Evolutionary conservation across 2,888 invertebrate genomes (phyloP).

Genomic region (Acanthoscelides obtectus): DNA sequence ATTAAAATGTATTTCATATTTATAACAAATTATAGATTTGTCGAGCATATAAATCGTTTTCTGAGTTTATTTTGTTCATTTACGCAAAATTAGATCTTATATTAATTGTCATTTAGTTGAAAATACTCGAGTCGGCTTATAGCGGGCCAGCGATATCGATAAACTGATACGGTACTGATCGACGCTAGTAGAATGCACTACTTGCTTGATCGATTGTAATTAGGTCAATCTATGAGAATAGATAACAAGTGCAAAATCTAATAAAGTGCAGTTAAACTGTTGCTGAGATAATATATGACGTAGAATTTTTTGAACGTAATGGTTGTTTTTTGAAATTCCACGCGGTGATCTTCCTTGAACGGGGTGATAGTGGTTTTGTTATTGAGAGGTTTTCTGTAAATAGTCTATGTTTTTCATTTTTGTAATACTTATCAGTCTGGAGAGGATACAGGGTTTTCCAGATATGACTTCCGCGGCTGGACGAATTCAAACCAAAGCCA

Average conservation of each 20-base stretch:
- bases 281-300: constrained; percentile 16
- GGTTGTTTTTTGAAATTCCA: background rate
- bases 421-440: background rate
- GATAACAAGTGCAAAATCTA: constrained; percentile 40
- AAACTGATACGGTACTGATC: background rate
- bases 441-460: background rate
- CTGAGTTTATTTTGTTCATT: constrained; percentile 40
- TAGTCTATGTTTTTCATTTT: background rate
- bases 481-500: too few species aligned
- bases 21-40: constrained; percentile 43
- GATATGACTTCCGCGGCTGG: too few species aligned
- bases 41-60: constrained; percentile 35
- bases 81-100: constrained; percentile 44
- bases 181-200: background rate
- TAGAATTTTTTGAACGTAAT: background rate
- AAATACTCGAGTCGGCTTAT: constrained; percentile 21
- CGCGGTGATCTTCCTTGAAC: constrained; percentile 1
- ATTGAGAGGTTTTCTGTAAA: background rate
- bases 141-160: constrained; percentile 27
- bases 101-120: constrained; percentile 28
- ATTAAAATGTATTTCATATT: constrained; percentile 45
- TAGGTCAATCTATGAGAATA: constrained; percentile 43
- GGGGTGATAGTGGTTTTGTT: background rate
- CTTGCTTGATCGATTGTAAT: constrained; percentile 36
- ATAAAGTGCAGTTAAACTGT: constrained; percentile 26